Evolutionary conservation across 2,888 invertebrate genomes (phyloP).

Genomic region (Acrocera orbiculus): DNA sequence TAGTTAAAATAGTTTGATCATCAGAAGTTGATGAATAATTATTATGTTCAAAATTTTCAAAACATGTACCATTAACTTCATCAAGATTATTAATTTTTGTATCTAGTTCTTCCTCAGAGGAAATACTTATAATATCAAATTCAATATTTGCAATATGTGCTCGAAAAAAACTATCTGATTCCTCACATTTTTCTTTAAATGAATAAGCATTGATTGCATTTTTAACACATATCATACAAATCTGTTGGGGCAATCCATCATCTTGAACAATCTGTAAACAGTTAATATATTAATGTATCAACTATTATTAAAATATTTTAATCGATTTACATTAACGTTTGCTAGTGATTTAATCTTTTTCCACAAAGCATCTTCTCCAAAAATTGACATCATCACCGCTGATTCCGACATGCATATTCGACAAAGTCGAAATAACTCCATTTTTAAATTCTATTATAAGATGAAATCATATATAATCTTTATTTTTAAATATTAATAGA

Average conservation of each 20-base stretch:
- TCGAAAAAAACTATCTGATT: constrained; percentile 28
- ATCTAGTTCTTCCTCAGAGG: constrained; percentile 23
- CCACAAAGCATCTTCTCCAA: constrained; percentile 29
- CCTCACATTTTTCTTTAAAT: constrained; percentile 30
- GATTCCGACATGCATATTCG: constrained; percentile 27
- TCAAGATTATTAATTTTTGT: constrained; percentile 25
- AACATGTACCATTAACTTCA: background rate
- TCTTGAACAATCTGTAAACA: constrained; percentile 23
- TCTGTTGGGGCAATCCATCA: constrained; percentile 27
- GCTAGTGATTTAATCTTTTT: constrained; percentile 28
- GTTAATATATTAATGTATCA: too few relatives aligned
- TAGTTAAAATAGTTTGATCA: too few relatives aligned
- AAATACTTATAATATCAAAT: background rate
- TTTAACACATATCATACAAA: constrained; percentile 26
- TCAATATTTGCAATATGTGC: background rate
- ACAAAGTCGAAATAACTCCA: constrained; percentile 21
- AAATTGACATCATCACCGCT: constrained; percentile 26
- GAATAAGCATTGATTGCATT: constrained; percentile 25
- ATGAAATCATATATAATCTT: too few relatives aligned
- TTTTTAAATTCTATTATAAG: too few relatives aligned
- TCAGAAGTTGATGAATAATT: background rate
- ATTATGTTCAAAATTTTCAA: background rate
- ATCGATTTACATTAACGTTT: constrained; percentile 24
- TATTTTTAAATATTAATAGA: too few relatives aligned
- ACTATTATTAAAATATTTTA: background rate